Evolutionary conservation across 2,888 invertebrate species (phyloP).

Genomic region (Pantelozetes paolii): DNA sequence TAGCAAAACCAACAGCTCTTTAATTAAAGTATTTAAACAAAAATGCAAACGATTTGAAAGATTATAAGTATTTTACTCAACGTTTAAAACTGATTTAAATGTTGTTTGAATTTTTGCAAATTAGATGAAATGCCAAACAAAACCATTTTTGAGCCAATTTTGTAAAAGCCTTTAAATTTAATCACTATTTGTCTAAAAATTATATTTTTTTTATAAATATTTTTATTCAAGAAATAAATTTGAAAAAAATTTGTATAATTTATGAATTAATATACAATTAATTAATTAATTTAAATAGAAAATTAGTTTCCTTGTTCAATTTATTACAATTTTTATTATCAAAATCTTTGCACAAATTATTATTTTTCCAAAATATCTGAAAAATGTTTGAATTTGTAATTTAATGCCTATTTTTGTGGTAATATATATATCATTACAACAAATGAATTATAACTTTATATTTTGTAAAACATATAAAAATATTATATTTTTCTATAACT

Average conservation of each 20-base stretch:
- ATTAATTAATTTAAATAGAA: neutral
- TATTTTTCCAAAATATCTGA: neutral
- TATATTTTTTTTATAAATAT: neutral
- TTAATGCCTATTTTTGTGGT: neutral
- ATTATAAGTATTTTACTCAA: neutral
- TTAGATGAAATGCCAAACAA: neutral
- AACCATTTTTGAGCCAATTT: neutral
- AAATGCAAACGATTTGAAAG: neutral
- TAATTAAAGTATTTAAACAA: slow-evolving; percentile 2
- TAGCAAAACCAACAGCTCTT: neutral
- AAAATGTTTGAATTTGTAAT: neutral
- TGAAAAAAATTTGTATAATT: slow-evolving; percentile 5
- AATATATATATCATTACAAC: neutral
- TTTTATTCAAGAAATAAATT: slow-evolving; percentile 15
- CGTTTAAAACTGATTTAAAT: neutral
- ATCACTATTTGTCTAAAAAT: neutral
- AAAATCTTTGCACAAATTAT: slow-evolving; percentile 17
- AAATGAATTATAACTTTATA: neutral
- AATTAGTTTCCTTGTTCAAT: neutral
- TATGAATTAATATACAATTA: slow-evolving; percentile 1
- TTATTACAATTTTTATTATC: neutral
- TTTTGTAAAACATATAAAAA: neutral
- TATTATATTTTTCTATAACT: slow-evolving; percentile 11
- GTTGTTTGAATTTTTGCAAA: neutral
- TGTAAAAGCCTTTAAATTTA: neutral